These are phyloP conservation scores for Stomatorhinus walkeri DNA, from an alignment of 2,797 vertebrate species.

Conservation along the genomic window DNA sequence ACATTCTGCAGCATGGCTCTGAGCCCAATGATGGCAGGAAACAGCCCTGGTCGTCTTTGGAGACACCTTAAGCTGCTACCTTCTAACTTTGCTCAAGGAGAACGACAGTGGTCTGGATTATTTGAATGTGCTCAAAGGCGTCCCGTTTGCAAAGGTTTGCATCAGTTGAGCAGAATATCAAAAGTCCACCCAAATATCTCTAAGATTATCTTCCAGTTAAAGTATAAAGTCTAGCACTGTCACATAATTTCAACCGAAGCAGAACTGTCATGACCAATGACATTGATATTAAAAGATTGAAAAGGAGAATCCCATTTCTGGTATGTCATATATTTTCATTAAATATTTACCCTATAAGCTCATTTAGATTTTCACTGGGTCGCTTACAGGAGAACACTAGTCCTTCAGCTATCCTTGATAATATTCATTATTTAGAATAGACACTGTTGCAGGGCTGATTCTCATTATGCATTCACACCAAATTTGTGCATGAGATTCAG, in stretches of 20 bases:
- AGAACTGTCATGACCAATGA: constrained; percentile 1
- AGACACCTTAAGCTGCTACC: background rate
- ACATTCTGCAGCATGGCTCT: background rate
- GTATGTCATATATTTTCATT: constrained; percentile 27
- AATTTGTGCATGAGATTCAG: constrained; percentile 53
- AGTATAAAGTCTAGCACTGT: background rate
- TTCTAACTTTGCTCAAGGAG: background rate
- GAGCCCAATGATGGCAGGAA: background rate
- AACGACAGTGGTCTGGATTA: background rate
- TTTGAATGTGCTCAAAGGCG: background rate
- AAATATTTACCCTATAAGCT: constrained; percentile 44
- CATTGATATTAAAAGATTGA: background rate
- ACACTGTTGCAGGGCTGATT: constrained; percentile 45
- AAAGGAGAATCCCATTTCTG: background rate
- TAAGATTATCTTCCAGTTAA: background rate
- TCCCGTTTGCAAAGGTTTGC: background rate
- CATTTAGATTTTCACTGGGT: constrained; percentile 51
- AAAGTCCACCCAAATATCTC: background rate
- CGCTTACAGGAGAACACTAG: constrained; percentile 42
- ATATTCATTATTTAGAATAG: constrained; percentile 52
- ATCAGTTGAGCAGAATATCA: background rate
- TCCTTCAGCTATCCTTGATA: constrained; percentile 53
- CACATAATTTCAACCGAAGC: background rate
- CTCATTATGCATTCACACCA: constrained; percentile 60
- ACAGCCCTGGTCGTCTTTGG: background rate